Conservation (phyloP, 2,888 invertebrate genomes). For the Tricholauxania praeusta region DNA sequence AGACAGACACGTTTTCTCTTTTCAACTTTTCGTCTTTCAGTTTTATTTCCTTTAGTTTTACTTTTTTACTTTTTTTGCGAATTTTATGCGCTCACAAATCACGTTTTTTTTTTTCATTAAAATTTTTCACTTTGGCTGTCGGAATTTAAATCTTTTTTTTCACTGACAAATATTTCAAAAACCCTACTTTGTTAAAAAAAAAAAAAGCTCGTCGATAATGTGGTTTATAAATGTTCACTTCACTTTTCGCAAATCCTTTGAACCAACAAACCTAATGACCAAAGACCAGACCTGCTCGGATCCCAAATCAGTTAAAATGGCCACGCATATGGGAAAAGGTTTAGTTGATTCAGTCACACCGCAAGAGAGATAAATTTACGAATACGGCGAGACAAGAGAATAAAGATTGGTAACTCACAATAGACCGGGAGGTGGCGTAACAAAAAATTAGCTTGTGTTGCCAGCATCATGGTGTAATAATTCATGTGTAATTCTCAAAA, state of each 20-base stretch:
- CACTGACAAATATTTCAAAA: conserved; percentile 47
- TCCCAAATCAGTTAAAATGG: conserved; percentile 61
- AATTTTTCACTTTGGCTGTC: conserved; percentile 13
- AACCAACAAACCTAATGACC: too few species aligned
- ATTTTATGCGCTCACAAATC: conserved; percentile 43
- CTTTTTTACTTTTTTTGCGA: conserved; percentile 24
- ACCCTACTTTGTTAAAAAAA: background rate
- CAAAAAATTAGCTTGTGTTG: too few species aligned
- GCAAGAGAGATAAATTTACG: conserved; percentile 34
- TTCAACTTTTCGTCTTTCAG: conserved; percentile 32
- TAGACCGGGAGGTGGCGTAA: background rate
- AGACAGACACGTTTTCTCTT: conserved; percentile 42
- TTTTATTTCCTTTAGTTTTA: conserved; percentile 29
- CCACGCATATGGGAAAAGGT: conserved; percentile 57
- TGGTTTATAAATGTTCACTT: background rate
- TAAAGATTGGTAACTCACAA: too few species aligned
- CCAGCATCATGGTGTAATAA: too few species aligned
- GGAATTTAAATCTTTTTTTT: conserved; percentile 28
- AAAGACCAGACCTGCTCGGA: background rate
- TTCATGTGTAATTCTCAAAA: too few species aligned
- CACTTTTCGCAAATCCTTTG: conserved; percentile 3
- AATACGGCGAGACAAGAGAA: conserved; percentile 22
- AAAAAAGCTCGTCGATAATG: too few species aligned
- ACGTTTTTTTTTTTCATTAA: conserved; percentile 48
- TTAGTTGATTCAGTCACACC: conserved; percentile 27